A percentile compares a stretch with the other conserved stretches of the same genome.
These are phyloP conservation scores for Exocentrus adspersus DNA, from an alignment of 2,888 invertebrate genomes.

Conservation along the genomic window DNA sequence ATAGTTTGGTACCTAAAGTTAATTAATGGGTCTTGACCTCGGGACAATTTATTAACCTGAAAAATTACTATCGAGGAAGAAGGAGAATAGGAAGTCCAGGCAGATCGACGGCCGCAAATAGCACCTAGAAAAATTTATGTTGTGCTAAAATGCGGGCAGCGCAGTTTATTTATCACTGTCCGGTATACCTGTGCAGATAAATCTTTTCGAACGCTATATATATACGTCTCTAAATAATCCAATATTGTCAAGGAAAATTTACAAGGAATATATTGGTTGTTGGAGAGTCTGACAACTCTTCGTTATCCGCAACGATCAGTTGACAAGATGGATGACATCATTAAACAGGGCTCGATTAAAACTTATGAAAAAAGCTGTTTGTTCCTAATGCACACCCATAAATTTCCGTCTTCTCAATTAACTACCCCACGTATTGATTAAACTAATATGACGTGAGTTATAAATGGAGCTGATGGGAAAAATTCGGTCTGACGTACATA, in stretches of 20 bases:
- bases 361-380: too few relatives aligned
- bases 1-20: too few relatives aligned
- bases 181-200: conserved; percentile 3
- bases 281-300: neutral
- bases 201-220: conserved; percentile 10
- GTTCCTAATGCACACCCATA: neutral
- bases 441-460: neutral
- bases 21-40: too few relatives aligned
- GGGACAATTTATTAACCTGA: too few relatives aligned
- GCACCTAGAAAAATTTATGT: neutral
- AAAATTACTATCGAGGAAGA: too few relatives aligned
- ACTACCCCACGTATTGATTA: conserved; percentile 1
- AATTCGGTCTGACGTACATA: neutral
- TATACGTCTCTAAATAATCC: conserved; percentile 4
- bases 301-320: too few relatives aligned
- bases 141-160: neutral
- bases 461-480: neutral
- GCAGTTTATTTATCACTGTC: neutral
- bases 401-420: neutral
- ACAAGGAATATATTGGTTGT: conserved; percentile 11
- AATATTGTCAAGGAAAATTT: conserved; percentile 20
- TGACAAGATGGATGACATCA: too few relatives aligned
- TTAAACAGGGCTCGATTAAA: too few relatives aligned
- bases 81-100: too few relatives aligned
- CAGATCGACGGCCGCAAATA: neutral